Evolutionary conservation across 2,888 invertebrate species (phyloP), one percentile per base, ranked within the genome.

Genomic region (Geotrupes spiniger): DNA sequence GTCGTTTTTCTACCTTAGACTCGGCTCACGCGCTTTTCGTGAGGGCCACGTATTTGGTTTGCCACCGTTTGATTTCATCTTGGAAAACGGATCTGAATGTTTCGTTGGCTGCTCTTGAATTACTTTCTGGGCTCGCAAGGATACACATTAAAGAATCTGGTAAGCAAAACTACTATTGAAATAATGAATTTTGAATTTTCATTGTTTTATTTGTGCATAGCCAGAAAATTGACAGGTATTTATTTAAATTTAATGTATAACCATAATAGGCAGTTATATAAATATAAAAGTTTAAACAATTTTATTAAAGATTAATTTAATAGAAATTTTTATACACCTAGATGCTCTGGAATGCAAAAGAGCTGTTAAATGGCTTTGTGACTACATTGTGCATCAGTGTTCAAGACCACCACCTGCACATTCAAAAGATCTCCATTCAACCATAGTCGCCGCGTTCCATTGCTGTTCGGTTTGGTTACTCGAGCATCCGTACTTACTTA

Each of bases 281-380:
- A n/a, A n/a, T n/a, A n/a, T n/a, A n/a, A n/a, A n/a, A n/a, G n/a
- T n/a, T n/a, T n/a, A n/a, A n/a, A n/a, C n/a, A n/a, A n/a, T n/a
- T n/a, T n/a, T n/a, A n/a, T n/a, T n/a, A n/a, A n/a, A n/a, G n/a
- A n/a, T n/a, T n/a, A n/a, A n/a, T n/a, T n/a, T n/a, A n/a, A n/a
- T n/a, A n/a, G n/a, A n/a, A n/a, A n/a, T n/a, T n/a, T n/a, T n/a
- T n/a, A n/a, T n/a, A 3, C 49, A 51, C 60, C 36, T 70, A 92
- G 92, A 92, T 77, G 88, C 89, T 43, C 76, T 90, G 63, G 92
- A 93, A 73, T 91, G 92, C 69, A 89, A 90, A 75, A 80, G 92
- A 65, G 92, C 92, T 9, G 95, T 98, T 14, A 95, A 95, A 65
- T 97, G 96, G 92, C 84, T 99, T 48, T 99, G 98, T 75, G 95